These are phyloP conservation scores for Lymantria dispar DNA, from an alignment of 2,888 invertebrate species.

Conservation along the genomic window DNA sequence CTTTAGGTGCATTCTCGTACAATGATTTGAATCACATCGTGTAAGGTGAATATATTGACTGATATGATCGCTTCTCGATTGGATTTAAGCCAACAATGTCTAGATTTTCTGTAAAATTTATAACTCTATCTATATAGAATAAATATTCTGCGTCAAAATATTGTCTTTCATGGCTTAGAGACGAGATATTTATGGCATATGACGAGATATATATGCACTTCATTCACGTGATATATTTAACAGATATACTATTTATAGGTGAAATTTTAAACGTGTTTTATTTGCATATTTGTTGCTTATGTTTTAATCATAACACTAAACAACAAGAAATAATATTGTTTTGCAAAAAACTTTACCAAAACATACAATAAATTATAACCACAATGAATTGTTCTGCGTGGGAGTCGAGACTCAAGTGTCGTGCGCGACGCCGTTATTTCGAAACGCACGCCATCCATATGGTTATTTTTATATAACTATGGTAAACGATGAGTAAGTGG, in stretches of 20 bases:
- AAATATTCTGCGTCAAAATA: constrained; percentile 54
- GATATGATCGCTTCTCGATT: constrained; percentile 80
- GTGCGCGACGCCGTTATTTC: constrained; percentile 20
- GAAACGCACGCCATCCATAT: constrained; percentile 21
- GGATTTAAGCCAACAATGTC: constrained; percentile 75
- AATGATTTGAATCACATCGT: constrained; percentile 65
- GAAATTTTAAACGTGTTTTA: too few species aligned
- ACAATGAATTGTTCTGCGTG: constrained; percentile 15
- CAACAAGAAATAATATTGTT: too few species aligned
- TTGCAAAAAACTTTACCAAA: too few species aligned
- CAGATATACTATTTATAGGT: too few species aligned
- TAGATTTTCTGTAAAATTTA: constrained; percentile 77
- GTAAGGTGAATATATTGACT: constrained; percentile 78
- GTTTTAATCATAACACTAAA: too few species aligned
- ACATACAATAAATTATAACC: constrained; percentile 34
- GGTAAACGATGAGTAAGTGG: too few species aligned
- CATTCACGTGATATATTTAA: too few species aligned
- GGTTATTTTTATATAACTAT: too few species aligned
- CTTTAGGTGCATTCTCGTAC: constrained; percentile 41
- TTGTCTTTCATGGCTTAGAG: constrained; percentile 64
- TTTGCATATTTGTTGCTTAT: too few species aligned
- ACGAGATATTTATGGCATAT: constrained; percentile 43
- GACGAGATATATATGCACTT: background rate
- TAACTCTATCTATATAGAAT: constrained; percentile 77
- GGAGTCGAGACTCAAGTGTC: too few species aligned